A percentile compares a stretch with the other conserved stretches of the same genome.
Conservation (phyloP, 2,797 vertebrate genomes). For the Bradypus variegatus region DNA sequence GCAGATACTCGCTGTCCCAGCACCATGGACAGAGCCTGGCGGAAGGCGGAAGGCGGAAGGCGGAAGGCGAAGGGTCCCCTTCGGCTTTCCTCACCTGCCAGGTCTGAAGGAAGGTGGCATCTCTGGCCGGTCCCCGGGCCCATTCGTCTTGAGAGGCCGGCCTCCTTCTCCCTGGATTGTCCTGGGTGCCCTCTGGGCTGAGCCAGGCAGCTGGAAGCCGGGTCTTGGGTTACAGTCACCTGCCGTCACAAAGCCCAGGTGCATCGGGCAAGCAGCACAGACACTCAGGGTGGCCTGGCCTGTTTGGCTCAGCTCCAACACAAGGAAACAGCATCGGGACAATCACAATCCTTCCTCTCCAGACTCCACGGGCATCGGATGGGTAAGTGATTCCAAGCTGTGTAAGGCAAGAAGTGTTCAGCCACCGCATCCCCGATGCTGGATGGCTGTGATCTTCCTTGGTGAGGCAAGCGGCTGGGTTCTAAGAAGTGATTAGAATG, state of each 20-base stretch:
- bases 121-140: neutral
- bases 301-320: too few species aligned
- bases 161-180: neutral
- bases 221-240: accelerated
- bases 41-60: accelerated
- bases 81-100: neutral
- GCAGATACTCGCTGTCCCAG: too few species aligned
- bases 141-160: neutral
- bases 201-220: neutral
- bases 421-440: neutral
- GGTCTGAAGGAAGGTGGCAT: neutral
- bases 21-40: neutral
- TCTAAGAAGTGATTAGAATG: neutral
- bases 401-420: constrained; percentile 12
- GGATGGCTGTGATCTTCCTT: neutral
- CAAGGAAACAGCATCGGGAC: too few species aligned
- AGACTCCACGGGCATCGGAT: neutral
- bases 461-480: neutral
- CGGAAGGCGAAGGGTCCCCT: too few species aligned
- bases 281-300: too few species aligned
- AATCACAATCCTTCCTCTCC: neutral
- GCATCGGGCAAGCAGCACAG: too few species aligned
- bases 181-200: neutral
- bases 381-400: neutral
- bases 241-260: neutral